These are phyloP conservation scores for Lichenostomus cassidix DNA, from an alignment of 2,113 vertebrate genomes.

Conservation along the genomic window DNA sequence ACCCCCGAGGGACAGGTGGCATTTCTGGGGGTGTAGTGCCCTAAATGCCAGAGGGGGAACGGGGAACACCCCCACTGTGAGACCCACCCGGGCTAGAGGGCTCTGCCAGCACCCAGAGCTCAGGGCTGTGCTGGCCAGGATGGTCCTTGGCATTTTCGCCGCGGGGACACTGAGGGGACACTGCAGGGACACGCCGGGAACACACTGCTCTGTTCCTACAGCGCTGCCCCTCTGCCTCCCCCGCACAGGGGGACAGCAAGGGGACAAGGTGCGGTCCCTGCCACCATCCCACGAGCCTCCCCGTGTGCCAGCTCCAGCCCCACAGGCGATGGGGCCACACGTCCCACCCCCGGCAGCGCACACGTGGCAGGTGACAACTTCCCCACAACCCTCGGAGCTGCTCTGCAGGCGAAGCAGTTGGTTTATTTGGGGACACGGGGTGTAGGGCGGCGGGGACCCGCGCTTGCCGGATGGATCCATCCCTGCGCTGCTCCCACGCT, in stretches of 20 bases:
- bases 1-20: background rate
- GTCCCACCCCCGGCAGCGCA: background rate
- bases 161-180: background rate
- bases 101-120: background rate
- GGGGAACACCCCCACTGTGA: accelerated
- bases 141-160: background rate
- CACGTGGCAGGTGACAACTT: accelerated
- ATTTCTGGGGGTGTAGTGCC: background rate
- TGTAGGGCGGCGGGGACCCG: background rate
- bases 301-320: background rate
- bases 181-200: background rate
- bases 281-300: accelerated
- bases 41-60: accelerated
- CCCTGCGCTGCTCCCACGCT: background rate
- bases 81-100: accelerated
- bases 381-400: accelerated
- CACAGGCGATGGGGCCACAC: accelerated
- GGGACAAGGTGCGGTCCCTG: accelerated
- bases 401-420: background rate
- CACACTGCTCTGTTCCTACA: background rate
- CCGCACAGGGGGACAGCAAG: background rate
- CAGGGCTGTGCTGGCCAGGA: background rate
- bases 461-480: accelerated
- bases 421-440: background rate
- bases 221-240: background rate